Percentiles rank a stretch among this genome's conserved stretches.
Evolutionary conservation across 35 echinoderm and acorn worm species (phyloP).

Genomic region (Holothuria glaberrima): DNA sequence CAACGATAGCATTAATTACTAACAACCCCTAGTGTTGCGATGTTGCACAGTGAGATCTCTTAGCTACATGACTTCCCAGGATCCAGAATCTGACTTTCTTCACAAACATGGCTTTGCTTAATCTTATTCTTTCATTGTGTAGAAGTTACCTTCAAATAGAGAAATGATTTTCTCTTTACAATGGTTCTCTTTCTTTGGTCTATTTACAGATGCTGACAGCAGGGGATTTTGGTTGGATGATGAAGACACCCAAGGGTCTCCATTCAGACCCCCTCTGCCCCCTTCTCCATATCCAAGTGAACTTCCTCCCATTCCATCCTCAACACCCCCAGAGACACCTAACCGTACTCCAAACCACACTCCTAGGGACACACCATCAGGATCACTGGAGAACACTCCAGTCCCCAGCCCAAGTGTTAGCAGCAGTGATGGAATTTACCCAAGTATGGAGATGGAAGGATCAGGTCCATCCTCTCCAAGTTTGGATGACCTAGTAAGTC

Average conservation of each 20-base stretch:
- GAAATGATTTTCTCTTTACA: too few species aligned
- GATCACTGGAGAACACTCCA: constrained; percentile 41
- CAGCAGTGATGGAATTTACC: constrained; percentile 53
- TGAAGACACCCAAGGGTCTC: constrained; percentile 19
- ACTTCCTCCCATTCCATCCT: constrained; percentile 65
- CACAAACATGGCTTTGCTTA: too few species aligned
- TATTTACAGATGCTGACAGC: constrained; percentile 8
- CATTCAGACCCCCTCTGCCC: constrained; percentile 69
- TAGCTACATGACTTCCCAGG: too few species aligned
- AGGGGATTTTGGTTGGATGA: constrained; percentile 53
- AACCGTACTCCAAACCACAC: constrained; percentile 34
- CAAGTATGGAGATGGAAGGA: neutral
- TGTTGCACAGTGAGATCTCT: too few species aligned
- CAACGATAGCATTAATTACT: too few species aligned
- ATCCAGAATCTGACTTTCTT: too few species aligned
- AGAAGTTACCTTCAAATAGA: too few species aligned
- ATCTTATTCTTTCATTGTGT: too few species aligned
- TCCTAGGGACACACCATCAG: constrained; percentile 26
- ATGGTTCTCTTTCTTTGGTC: too few species aligned
- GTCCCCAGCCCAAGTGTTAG: constrained; percentile 51
- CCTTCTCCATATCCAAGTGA: constrained; percentile 57
- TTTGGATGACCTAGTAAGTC: constrained; percentile 63
- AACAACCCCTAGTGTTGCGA: too few species aligned
- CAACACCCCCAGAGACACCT: constrained; percentile 77
- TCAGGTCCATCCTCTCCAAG: constrained; percentile 1